A percentile compares a stretch with the other conserved stretches of the same genome.
phyloP scores from a whole-genome alignment of 2,797 vertebrate species.

The Mycteria americana region DNA sequence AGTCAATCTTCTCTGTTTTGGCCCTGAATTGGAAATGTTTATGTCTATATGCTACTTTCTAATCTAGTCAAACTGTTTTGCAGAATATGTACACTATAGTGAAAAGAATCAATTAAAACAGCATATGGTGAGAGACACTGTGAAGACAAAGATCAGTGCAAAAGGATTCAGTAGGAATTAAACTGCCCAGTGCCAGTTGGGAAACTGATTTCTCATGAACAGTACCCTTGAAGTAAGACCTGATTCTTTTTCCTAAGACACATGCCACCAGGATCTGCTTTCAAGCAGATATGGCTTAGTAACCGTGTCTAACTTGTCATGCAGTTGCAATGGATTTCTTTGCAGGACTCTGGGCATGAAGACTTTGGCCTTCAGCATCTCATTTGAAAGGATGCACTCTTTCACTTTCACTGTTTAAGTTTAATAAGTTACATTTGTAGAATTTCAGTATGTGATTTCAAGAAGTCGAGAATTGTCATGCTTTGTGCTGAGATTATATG shows the following conservation, averaged over 20 bases:
- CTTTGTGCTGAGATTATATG: background rate
- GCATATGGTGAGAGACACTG: background rate
- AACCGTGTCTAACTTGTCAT: background rate
- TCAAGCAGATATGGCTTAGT: background rate
- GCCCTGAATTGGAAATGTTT: background rate
- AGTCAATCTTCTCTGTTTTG: background rate
- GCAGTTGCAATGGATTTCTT: background rate
- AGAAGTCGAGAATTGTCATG: background rate
- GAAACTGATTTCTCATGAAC: background rate
- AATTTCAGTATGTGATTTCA: background rate
- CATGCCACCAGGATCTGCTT: background rate
- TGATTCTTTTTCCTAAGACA: background rate
- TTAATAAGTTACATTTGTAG: background rate
- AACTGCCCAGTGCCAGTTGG: background rate
- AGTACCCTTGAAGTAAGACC: background rate
- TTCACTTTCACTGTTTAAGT: background rate
- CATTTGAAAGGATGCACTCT: background rate
- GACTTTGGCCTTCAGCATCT: background rate
- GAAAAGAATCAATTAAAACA: background rate
- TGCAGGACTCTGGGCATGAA: background rate
- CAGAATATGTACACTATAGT: background rate
- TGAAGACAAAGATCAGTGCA: background rate
- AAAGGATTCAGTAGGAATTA: background rate
- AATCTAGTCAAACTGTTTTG: background rate
- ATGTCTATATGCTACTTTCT: background rate